Base-by-base conservation (phyloP, 2,888 invertebrate species). In the Limnephilus marmoratus region DNA sequence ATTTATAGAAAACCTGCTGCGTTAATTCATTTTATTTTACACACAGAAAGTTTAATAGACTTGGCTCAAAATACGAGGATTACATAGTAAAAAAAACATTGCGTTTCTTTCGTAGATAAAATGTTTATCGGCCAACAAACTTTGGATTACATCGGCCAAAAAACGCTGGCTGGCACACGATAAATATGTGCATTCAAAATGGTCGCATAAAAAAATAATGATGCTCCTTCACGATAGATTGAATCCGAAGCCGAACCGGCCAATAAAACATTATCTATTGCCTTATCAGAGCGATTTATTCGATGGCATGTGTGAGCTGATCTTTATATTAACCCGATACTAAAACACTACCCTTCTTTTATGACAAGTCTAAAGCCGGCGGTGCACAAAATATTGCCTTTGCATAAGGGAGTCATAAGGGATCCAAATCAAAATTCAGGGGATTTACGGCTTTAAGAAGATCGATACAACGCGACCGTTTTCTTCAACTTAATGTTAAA, bases 131-230 rank as follows among this genome's bases (percentile, higher is more conserved):
- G 18, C 82, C 5, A 15, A 82, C 31, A 34, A 82, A 82, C 31
- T 34, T 82, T 34, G 82, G 31, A 34, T 34, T 82, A 34, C 29
- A 15, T 82, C 29, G 82, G 34, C 18, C 82, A 82, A 85, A 85
- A 85, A 34, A 34, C 37, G 41, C 85, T 24, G 85, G 34, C 85
- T 85, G n/a, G 18, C 41, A 41, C 37, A 85, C 37, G 82, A 82
- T 34, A n/a, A 85, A 37, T 41, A 37, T 41, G n/a, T 41, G 41
- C 34, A 49, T 29, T 45, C 90, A 82, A 90, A 82, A 81, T 86
- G 92, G 41, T n/a, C n/a, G 68, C 91, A 90, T 90, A 89, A 91
- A 92, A 92, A 90, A 88, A 90, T 92, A 92, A 92, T 81, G 91
- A 90, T 85, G 82, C 91, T 81, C 41, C 81, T 91, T 85, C 91